Evolutionary conservation across 37 sponge, comb jelly and placozoan genomes (phyloP).

Genomic region (Sycon ciliatum): DNA sequence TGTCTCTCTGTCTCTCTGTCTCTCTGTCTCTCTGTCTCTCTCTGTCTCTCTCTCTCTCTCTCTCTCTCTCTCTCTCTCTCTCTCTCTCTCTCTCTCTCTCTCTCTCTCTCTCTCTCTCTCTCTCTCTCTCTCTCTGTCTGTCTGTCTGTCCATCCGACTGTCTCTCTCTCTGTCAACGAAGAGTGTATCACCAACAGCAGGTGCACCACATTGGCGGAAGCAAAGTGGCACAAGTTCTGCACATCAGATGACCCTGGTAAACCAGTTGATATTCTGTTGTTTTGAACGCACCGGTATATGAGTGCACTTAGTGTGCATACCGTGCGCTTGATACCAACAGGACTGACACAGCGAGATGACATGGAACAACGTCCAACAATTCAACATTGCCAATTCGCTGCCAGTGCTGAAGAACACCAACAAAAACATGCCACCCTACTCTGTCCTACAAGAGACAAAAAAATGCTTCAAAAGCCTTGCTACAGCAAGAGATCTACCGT

Average conservation of each 20-base stretch:
- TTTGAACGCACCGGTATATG: too few relatives aligned
- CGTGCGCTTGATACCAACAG: background rate
- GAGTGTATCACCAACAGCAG: too few relatives aligned
- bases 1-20: conserved; percentile 15
- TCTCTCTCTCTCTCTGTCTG: background rate
- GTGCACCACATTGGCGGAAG: background rate
- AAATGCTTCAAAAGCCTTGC: too few relatives aligned
- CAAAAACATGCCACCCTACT: background rate
- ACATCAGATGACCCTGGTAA: too few relatives aligned
- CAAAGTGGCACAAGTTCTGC: background rate
- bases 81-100: background rate
- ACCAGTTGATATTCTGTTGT: too few relatives aligned
- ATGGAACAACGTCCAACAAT: background rate
- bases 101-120: background rate
- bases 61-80: background rate
- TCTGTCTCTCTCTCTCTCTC: background rate
- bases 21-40: too few relatives aligned
- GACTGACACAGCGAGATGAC: background rate
- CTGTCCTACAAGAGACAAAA: too few relatives aligned
- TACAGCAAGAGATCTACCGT: too few relatives aligned
- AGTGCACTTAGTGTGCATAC: background rate
- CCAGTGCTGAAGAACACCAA: background rate
- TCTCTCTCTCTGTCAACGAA: too few relatives aligned
- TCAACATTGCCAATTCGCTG: background rate
- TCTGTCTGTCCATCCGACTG: background rate